phyloP scores from a whole-genome alignment of 2,797 vertebrate species.

The Pempheris klunzingeri region DNA sequence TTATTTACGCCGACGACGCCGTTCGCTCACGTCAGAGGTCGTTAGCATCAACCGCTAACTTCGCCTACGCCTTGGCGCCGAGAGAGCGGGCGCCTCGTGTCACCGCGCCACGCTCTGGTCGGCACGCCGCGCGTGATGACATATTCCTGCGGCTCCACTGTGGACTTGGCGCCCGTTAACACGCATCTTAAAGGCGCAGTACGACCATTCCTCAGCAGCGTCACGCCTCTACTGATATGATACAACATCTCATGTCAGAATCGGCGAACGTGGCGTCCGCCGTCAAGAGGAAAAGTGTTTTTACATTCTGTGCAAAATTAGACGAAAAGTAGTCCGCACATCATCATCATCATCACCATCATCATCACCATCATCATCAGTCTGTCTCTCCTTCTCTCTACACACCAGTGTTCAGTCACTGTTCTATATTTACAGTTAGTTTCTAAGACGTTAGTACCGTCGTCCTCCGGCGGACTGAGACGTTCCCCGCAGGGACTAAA shows the following conservation, averaged over 20 bases:
- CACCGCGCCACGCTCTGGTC: neutral
- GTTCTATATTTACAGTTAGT: slow-evolving; percentile 72
- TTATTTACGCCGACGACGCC: too few species aligned
- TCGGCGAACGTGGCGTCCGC: slow-evolving; percentile 24
- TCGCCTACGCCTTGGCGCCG: too few species aligned
- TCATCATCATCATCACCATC: slow-evolving; percentile 9
- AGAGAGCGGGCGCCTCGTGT: too few species aligned
- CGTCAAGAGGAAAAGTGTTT: slow-evolving; percentile 47
- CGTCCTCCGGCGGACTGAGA: slow-evolving; percentile 33
- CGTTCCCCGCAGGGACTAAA: slow-evolving; percentile 56
- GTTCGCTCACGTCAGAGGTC: too few species aligned
- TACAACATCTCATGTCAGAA: slow-evolving; percentile 5
- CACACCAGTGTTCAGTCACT: slow-evolving; percentile 29
- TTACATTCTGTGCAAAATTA: slow-evolving; percentile 82
- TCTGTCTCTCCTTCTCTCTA: slow-evolving; percentile 17
- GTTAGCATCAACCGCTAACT: too few species aligned
- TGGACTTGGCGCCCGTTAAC: slow-evolving; percentile 13
- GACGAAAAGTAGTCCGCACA: slow-evolving; percentile 59
- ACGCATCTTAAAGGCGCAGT: neutral
- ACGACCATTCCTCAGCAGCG: neutral
- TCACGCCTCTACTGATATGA: slow-evolving; percentile 38
- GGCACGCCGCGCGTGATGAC: neutral
- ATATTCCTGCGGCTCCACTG: slow-evolving; percentile 8
- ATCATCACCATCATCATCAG: slow-evolving; percentile 4
- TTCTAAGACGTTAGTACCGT: slow-evolving; percentile 69